phyloP scores from a whole-genome alignment of 2,888 invertebrate species.

The Agrotis segetum region DNA sequence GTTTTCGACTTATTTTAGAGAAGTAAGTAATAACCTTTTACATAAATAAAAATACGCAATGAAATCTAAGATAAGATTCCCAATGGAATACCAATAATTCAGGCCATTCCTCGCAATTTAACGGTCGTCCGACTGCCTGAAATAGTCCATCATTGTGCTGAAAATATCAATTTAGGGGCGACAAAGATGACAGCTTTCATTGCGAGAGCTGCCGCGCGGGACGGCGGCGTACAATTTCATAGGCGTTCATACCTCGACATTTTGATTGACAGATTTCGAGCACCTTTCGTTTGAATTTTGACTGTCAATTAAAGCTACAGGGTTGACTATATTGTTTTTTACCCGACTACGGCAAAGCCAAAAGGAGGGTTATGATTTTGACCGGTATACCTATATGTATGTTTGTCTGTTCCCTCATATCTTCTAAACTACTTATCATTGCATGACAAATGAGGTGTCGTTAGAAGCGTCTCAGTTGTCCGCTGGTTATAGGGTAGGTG shows the following conservation, averaged over 20 bases:
- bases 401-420: too few species aligned
- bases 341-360: too few species aligned
- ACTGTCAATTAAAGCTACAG: not conserved
- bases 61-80: slow-evolving; percentile 13
- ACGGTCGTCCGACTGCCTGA: slow-evolving; percentile 23
- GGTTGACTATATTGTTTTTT: not conserved
- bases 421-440: too few species aligned
- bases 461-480: too few species aligned
- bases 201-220: not conserved
- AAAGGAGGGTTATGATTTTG: too few species aligned
- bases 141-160: slow-evolving; percentile 33
- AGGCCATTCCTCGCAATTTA: slow-evolving; percentile 30
- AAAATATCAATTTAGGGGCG: slow-evolving; percentile 30
- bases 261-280: slow-evolving; percentile 3
- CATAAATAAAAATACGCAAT: slow-evolving; percentile 6
- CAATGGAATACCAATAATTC: slow-evolving; percentile 19
- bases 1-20: slow-evolving; percentile 29
- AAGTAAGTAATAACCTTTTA: slow-evolving; percentile 13
- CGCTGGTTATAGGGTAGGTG: too few species aligned
- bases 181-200: slow-evolving; percentile 17
- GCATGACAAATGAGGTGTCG: too few species aligned
- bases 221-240: slow-evolving; percentile 2
- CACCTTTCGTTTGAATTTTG: not conserved
- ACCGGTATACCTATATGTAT: too few species aligned
- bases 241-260: not conserved